Evolutionary conservation across 2,888 invertebrate species (phyloP).

Genomic region (Timema cristinae): DNA sequence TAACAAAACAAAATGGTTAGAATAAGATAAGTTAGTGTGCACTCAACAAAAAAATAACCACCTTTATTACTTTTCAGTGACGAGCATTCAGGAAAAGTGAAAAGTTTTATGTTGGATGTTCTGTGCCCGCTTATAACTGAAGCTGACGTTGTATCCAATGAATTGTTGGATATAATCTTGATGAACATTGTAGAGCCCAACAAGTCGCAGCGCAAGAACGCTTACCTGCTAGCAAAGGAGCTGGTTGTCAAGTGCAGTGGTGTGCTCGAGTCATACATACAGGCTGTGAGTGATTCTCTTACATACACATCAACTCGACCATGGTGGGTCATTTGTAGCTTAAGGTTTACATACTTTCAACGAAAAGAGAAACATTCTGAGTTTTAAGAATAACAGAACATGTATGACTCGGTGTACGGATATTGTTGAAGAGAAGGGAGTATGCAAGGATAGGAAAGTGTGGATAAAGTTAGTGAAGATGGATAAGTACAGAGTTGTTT

Average conservation of each 20-base stretch:
- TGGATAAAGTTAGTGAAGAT: no score
- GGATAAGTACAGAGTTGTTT: no score
- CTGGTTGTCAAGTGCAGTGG: conserved; percentile 87
- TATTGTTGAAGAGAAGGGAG: no score
- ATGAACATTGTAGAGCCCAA: conserved; percentile 92
- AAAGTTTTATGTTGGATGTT: conserved; percentile 95
- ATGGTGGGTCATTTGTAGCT: no score
- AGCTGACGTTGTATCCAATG: conserved; percentile 91
- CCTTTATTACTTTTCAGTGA: conserved; percentile 57
- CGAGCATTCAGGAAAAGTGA: conserved; percentile 93
- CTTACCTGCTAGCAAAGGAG: conserved; percentile 87
- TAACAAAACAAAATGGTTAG: neutral
- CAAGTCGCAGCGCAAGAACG: conserved; percentile 84
- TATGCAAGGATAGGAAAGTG: no score
- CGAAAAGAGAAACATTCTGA: no score
- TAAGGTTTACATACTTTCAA: no score
- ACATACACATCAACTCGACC: no score
- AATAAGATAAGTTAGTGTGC: neutral
- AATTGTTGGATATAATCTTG: conserved; percentile 88
- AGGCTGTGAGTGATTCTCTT: conserved; percentile 61
- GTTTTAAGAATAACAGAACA: no score
- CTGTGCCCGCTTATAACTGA: conserved; percentile 91
- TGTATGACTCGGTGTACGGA: no score
- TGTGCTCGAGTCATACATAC: conserved; percentile 91
- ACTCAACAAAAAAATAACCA: neutral